Percentiles rank a stretch among this genome's conserved stretches.
Evolutionary conservation across 2,113 vertebrate species (phyloP).

Genomic region (Solea solea): DNA sequence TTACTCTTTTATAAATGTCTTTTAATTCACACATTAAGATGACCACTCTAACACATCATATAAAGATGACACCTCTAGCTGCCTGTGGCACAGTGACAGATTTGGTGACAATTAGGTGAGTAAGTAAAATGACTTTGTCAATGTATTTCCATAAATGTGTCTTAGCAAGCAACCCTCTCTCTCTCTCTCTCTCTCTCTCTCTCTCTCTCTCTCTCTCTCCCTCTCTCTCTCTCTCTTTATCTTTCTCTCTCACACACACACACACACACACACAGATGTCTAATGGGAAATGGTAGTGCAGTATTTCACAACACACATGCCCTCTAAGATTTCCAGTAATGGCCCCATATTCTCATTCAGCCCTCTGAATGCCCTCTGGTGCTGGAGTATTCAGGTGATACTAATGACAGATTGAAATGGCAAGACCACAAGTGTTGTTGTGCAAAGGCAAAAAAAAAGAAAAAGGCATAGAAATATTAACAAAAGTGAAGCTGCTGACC

Average conservation of each 20-base stretch:
- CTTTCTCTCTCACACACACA: no score
- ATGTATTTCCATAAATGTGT: constrained; percentile 23
- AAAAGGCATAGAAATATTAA: constrained; percentile 39
- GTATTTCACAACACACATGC: constrained; percentile 12
- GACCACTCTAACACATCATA: background rate
- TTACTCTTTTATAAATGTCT: background rate
- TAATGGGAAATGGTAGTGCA: constrained; percentile 26
- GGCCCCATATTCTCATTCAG: constrained; percentile 22
- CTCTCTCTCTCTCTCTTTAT: background rate
- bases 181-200: background rate
- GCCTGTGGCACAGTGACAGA: constrained; percentile 18
- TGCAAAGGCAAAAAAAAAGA: constrained; percentile 18
- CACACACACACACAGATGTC: constrained; percentile 15
- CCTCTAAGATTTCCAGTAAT: constrained; percentile 45
- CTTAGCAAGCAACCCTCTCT: background rate
- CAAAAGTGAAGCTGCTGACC: constrained; percentile 27
- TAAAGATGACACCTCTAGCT: background rate
- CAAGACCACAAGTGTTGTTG: constrained; percentile 18
- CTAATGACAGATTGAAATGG: constrained; percentile 60
- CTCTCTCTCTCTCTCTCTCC: background rate
- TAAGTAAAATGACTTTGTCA: constrained; percentile 8
- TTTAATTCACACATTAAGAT: constrained; percentile 2
- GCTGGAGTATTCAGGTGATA: constrained; percentile 53
- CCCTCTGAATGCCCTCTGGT: constrained; percentile 32
- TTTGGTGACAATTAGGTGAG: background rate